phyloP scores from a whole-genome alignment of 2,888 invertebrate genomes.

The Ctenicera cuprea region DNA sequence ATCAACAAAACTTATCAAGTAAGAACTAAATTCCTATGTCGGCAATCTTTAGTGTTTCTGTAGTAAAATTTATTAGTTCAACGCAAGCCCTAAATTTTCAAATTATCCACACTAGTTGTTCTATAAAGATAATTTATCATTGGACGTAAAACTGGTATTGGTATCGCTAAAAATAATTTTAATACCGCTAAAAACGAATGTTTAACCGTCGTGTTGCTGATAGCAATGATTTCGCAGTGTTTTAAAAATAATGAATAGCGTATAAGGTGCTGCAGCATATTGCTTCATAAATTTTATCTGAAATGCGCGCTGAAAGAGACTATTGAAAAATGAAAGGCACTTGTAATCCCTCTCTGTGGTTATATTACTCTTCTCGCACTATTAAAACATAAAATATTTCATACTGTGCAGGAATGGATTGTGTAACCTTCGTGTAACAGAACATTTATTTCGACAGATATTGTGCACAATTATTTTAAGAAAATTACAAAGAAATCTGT shows the following conservation, averaged over 20 bases:
- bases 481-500: too few species aligned
- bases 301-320: background rate
- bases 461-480: background rate
- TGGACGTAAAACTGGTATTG: background rate
- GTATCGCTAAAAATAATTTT: conserved; percentile 1
- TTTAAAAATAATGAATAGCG: conserved; percentile 5
- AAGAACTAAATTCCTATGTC: background rate
- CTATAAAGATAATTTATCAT: conserved; percentile 3
- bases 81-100: background rate
- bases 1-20: background rate
- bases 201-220: background rate
- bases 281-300: conserved; percentile 6
- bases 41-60: background rate
- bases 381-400: conserved; percentile 6
- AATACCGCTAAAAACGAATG: background rate
- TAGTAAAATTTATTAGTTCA: background rate
- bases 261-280: conserved; percentile 2
- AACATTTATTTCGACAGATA: background rate
- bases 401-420: background rate
- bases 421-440: background rate
- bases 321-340: conserved; percentile 11
- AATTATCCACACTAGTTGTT: background rate
- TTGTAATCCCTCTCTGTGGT: background rate
- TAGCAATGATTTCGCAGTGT: background rate
- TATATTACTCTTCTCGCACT: background rate